Evolutionary conservation across 2,888 invertebrate genomes (phyloP), one percentile per base, ranked within the genome.

Genomic region (Tethea ocularis): DNA sequence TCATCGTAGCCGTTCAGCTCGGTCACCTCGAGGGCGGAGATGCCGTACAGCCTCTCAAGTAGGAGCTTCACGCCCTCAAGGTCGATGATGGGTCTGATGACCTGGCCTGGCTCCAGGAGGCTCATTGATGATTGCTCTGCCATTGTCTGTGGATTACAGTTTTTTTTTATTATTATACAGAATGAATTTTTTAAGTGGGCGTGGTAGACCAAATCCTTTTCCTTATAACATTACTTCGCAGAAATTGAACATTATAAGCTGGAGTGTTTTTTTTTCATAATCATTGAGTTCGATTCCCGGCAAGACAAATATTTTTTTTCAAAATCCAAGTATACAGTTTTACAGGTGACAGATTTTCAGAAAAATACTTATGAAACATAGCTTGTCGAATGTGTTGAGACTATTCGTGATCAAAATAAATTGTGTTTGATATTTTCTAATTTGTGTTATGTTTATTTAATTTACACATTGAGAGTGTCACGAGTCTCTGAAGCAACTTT

Each of bases 1-100:
- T 97, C 97, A 74, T 97, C 97, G 77, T 97, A 97, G 1, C 96
- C 95, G 65, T 96, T 95, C 6, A 97, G 87, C 74, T 96, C 95
- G 0, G 80, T 86, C 23, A 96, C 88, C 38, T 89, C 91, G 1
- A 83, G 78, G 1, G 94, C 94, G 1, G 93, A 88, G 26, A 96
- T 87, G 1, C 95, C 96, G 78, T 96, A 97, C 0, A 95, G 85
- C 5, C 94, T 83, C 60, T 93, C 87, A 0, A 94, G 90, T 1
- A 96, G 80, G 0, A 92, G 83, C 58, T 89, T 88, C 0, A 94
- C 95, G 0, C 83, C 84, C 0, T 95, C 93, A 7, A 89, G 78
- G 67, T 93, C 91, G 33, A 96, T 87, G 26, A 84, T 76, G 0
- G 96, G 95, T 17, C 93, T 91, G 67, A 95, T 95, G 11, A 87